Evolutionary conservation across 2,113 vertebrate species (phyloP).

Genomic region (Bucco capensis): DNA sequence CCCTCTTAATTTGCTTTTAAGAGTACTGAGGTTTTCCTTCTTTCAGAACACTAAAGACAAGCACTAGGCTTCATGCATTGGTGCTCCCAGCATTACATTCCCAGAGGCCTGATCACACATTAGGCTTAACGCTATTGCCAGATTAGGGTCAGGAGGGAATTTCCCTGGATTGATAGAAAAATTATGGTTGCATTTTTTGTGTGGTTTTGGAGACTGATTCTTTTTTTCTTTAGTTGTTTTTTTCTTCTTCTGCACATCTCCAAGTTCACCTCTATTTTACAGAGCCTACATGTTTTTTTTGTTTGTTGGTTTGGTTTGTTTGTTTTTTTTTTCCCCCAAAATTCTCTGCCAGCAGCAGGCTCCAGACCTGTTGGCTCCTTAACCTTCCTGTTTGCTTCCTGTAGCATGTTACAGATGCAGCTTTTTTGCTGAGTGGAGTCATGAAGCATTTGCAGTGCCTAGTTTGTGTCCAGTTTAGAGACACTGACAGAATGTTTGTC

Average conservation of each 20-base stretch:
- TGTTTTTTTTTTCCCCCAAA: neutral
- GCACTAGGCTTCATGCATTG: neutral
- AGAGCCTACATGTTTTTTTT: no score
- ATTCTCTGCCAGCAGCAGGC: neutral
- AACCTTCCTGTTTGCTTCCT: neutral
- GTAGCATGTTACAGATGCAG: neutral
- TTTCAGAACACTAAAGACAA: neutral
- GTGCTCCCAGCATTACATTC: neutral
- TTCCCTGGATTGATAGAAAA: constrained; percentile 21
- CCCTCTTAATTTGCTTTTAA: neutral
- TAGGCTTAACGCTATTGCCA: neutral
- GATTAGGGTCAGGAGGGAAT: constrained; percentile 62
- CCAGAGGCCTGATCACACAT: constrained; percentile 5
- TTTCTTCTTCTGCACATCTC: neutral
- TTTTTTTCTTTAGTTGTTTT: neutral
- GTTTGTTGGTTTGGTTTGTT: no score
- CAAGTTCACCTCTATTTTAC: neutral
- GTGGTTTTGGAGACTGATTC: neutral
- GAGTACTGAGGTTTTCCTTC: neutral
- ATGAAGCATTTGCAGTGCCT: neutral
- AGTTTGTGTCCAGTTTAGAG: neutral
- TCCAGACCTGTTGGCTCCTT: neutral
- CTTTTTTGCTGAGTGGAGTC: neutral
- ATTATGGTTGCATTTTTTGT: neutral
- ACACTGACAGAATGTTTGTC: neutral